phyloP scores from a whole-genome alignment of 2,113 vertebrate species.

The Caloenas nicobarica region DNA sequence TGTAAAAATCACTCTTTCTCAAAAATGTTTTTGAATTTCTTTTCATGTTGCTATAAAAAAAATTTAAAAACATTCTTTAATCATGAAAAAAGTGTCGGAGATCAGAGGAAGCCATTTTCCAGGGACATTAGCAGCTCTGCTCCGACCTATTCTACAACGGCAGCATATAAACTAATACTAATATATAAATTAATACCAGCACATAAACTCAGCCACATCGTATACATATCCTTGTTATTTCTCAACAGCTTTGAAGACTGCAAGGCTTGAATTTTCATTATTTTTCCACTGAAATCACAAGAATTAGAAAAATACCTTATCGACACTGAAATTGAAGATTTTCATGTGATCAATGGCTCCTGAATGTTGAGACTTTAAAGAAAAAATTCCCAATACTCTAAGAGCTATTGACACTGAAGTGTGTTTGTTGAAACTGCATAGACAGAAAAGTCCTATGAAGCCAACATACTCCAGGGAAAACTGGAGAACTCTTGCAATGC shows the following conservation, averaged over 20 bases:
- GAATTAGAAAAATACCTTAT: neutral
- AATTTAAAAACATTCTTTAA: neutral
- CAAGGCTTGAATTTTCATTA: neutral
- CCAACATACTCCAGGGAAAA: neutral
- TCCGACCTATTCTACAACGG: neutral
- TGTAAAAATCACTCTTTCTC: neutral
- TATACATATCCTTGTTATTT: neutral
- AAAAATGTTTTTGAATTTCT: neutral
- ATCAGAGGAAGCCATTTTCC: conserved; percentile 14
- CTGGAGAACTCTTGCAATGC: neutral
- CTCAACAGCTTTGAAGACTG: neutral
- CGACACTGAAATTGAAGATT: neutral
- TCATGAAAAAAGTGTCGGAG: neutral
- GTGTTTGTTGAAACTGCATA: neutral
- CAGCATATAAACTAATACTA: neutral
- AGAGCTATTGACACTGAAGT: neutral
- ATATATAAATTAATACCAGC: neutral
- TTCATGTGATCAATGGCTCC: neutral
- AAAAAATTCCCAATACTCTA: neutral
- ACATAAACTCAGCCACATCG: rapidly evolving
- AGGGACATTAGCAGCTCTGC: neutral
- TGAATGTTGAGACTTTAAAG: neutral
- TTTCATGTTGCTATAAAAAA: neutral
- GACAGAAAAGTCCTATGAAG: neutral
- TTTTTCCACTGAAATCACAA: neutral